Base-by-base conservation (phyloP, 2,888 invertebrate species). In the Hydrotaea cyrtoneurina region DNA sequence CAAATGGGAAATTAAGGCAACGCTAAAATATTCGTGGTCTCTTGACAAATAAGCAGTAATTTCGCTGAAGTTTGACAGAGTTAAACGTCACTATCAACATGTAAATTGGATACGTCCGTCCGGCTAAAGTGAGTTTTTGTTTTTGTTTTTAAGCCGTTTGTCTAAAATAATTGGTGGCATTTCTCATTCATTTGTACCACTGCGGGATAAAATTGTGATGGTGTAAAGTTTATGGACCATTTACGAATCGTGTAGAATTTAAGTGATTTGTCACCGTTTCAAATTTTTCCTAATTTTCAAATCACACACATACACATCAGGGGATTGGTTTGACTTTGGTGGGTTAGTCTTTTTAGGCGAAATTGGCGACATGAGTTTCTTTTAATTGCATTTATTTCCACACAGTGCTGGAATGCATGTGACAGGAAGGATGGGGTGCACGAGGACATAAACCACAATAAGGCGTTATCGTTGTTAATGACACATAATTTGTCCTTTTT, bases 381-480 rank as follows among this genome's bases (percentile, higher is more conserved):
- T 69, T 69, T 69, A 69, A 26, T 62, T 31, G 13, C 46, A 46
- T 69, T 69, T 69, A 69, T 69, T 39, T 21, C 15, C 23, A 31
- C 10, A 23, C 15, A n/a, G 50, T n/a, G n/a, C 8, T 50, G 50
- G 50, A 50, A 50, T 50, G 50, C 13, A 50, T 50, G 50, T n/a
- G n/a, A n/a, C n/a, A n/a, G 50, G 1, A n/a, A 43, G 50, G n/a
- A 50, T 2, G 50, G 13, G n/a, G 13, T 62, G 26, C 15, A 26
- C 31, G 62, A n/a, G 50, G n/a, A 50, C 15, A 50, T 50, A n/a
- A 15, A n/a, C n/a, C n/a, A 50, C 50, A 3, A 2, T 2, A 77
- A 82, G 90, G 90, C 88, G 89, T 90, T 90, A 90, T 90, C 90
- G 87, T 87, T 86, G 87, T 89, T 90, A 90, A 90, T 90, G 90